Percentiles rank a stretch among this genome's conserved stretches.
Evolutionary conservation across 2,888 invertebrate species (phyloP).

Genomic region (Rhingia campestris): DNA sequence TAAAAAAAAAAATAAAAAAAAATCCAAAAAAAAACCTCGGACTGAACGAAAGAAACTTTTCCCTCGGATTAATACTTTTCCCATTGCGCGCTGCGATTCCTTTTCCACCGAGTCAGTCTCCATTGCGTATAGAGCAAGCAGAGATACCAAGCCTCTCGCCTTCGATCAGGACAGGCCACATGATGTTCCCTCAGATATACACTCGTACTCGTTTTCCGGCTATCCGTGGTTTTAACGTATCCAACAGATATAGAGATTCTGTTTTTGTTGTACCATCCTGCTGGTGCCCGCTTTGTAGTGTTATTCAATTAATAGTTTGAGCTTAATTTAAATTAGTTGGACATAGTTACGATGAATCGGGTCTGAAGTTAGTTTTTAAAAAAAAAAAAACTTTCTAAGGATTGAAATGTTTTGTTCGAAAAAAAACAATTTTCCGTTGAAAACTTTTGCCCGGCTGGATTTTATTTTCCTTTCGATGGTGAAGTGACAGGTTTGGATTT

Average conservation of each 20-base stretch:
- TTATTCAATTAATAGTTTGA: conserved; percentile 71
- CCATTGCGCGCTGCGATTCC: conserved; percentile 11
- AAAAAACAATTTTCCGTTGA: conserved; percentile 58
- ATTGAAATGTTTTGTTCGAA: conserved; percentile 43
- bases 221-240: conserved; percentile 36
- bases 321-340: conserved; percentile 71
- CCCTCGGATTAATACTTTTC: conserved; percentile 58
- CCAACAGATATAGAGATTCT: conserved; percentile 40
- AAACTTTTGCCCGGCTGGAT: conserved; percentile 31
- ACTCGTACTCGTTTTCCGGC: background rate
- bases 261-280: conserved; percentile 25
- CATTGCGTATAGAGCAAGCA: conserved; percentile 1
- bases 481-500: conserved; percentile 39
- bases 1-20: conserved; percentile 51
- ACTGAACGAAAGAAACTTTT: conserved; percentile 34
- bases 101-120: background rate
- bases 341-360: conserved; percentile 65
- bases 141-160: background rate
- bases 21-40: background rate
- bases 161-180: conserved; percentile 36
- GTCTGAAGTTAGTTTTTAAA: conserved; percentile 38
- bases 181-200: conserved; percentile 1
- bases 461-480: conserved; percentile 15
- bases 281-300: conserved; percentile 37
- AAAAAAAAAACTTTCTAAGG: conserved; percentile 14